Evolutionary conservation across 2,113 vertebrate genomes (phyloP), one percentile per base, ranked within the genome.

Genomic region (Calonectris borealis): DNA sequence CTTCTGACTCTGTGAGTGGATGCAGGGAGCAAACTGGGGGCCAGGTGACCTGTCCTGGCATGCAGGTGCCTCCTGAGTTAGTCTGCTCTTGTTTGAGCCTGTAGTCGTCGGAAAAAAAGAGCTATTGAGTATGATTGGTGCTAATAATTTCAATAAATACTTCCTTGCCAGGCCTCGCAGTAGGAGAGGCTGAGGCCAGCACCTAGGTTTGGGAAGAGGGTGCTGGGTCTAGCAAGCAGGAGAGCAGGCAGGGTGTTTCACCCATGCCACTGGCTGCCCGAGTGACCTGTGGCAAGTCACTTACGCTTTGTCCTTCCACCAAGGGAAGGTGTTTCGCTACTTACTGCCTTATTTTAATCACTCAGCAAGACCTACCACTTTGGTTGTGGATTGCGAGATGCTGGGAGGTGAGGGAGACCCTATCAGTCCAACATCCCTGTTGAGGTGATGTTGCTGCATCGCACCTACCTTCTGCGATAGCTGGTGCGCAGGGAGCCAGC

Each of bases 241-340:
- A 54, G 40, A 77, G 55, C 64, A 31, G 38, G 9, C n/a, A 31
- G 29, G 29, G 48, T 4, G n/a, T 70, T 21, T 62, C 25, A 21
- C 16, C 58, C 24, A 0, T 31, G 31, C 49, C n/a, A 7, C 49
- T 5, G 2, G 27, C n/a, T 64, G 49, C 72, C 42, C 2, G 2
- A 21, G 31, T 21, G 58, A 24, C n/a, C 44, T 15, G 17, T 12
- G 36, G 6, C 29, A 32, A 21, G 13, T 64, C 20, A 29, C 46
- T 48, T 54, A 46, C 0, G 0, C 4, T 0, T 26, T 44, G 18
- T 70, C 15, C 5, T 82, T 42, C 17, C 22, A 5, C 26, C 36
- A 16, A 57, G 51, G 49, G 36, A 25, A 44, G 21, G 42, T 24
- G 10, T 2, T 49, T 49, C 42, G 57, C 22, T 49, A 7, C 29